Conservation (phyloP, 2,888 invertebrate species). For the Girardia tigrina region DNA sequence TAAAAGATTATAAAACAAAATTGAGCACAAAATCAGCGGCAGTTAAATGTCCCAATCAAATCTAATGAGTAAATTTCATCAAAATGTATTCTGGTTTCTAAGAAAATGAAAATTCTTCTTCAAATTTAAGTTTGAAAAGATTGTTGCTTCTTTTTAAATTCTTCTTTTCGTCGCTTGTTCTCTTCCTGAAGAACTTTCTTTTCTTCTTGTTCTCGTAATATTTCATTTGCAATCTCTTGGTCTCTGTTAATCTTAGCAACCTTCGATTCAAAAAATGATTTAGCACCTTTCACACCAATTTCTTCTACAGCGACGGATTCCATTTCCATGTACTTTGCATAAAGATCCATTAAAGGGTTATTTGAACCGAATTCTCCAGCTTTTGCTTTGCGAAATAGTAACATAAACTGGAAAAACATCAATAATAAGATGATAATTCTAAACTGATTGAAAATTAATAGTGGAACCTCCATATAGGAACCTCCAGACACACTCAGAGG, state of each 20-base stretch:
- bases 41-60: no score
- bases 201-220: slow-evolving; percentile 77
- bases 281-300: slow-evolving; percentile 83
- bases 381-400: slow-evolving; percentile 68
- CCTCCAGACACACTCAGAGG: no score
- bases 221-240: slow-evolving; percentile 80
- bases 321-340: slow-evolving; percentile 64
- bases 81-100: no score
- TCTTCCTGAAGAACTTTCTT: slow-evolving; percentile 70
- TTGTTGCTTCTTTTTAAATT: slow-evolving; percentile 64
- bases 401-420: slow-evolving; percentile 53
- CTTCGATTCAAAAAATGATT: slow-evolving; percentile 87
- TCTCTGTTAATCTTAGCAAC: slow-evolving; percentile 69
- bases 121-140: background rate
- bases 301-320: slow-evolving; percentile 82
- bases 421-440: no score
- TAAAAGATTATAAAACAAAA: no score
- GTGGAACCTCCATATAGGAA: no score
- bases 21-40: no score
- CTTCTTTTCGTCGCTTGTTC: slow-evolving; percentile 63
- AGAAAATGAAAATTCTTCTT: no score
- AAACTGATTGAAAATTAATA: no score
- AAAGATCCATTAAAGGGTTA: slow-evolving; percentile 66
- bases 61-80: no score
- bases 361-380: slow-evolving; percentile 67